A percentile compares a stretch with the other conserved stretches of the same genome.
phyloP scores from a whole-genome alignment of 2,888 invertebrate genomes.

The Xylota segnis region DNA sequence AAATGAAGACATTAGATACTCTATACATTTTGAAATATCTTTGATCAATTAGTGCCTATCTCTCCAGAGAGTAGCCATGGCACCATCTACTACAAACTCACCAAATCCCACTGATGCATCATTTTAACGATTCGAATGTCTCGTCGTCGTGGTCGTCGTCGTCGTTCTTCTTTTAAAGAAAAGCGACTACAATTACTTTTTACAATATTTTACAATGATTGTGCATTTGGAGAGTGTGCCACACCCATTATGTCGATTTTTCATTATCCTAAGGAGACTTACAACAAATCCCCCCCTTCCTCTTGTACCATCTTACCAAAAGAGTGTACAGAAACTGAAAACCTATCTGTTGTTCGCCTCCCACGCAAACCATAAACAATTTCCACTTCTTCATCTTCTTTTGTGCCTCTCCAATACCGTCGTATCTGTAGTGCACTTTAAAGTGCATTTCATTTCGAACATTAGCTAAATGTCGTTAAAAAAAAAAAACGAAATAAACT shows the following conservation, averaged over 20 bases:
- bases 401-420: conserved; percentile 11
- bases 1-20: conserved; percentile 45
- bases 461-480: conserved; percentile 71
- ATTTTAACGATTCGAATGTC: conserved; percentile 22
- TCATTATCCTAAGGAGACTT: conserved; percentile 57
- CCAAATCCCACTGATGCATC: conserved; percentile 34
- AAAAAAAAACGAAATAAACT: conserved; percentile 27
- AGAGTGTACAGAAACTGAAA: conserved; percentile 12
- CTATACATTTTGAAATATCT: conserved; percentile 21
- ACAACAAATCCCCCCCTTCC: conserved; percentile 9
- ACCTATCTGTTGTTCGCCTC: conserved; percentile 36
- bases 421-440: conserved; percentile 37
- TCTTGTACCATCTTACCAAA: neutral
- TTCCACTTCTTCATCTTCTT: conserved; percentile 24
- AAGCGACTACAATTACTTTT: conserved; percentile 40
- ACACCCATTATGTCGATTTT: conserved; percentile 66
- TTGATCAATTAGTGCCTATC: conserved; percentile 62
- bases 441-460: conserved; percentile 66
- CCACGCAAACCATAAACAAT: conserved; percentile 62
- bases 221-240: conserved; percentile 35
- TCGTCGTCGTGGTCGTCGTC: conserved; percentile 2
- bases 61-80: conserved; percentile 5
- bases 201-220: conserved; percentile 56
- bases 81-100: neutral
- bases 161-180: conserved; percentile 4